Base-by-base conservation (phyloP, 2,797 vertebrate genomes). In the Sebastes miniatus region DNA sequence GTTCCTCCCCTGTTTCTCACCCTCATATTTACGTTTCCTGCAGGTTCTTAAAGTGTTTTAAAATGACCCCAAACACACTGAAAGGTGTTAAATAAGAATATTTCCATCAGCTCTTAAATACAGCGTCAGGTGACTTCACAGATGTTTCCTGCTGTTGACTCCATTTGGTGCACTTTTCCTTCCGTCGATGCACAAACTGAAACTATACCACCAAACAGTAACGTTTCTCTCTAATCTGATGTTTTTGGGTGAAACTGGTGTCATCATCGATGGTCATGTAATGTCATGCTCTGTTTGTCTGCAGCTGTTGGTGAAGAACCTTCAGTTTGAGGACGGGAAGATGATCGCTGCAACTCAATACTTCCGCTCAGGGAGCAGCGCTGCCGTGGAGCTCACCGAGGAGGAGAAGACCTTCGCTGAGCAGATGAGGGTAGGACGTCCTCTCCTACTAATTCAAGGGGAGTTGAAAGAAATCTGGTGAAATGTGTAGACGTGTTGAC, bases 281-380 rank as follows among this genome's bases (percentile, higher is more conserved):
- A n/a, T n/a, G 8, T 16, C 22, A 6, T 27, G 27, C 29, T 62
- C 4, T 84, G 11, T 76, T n/a, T 65, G 31, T 86, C 9, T 88
- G 52, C 87, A 98, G 97, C 68, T 97, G 69, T 29, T 97, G 77
- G 96, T 98, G 76, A 97, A 96, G 89, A 97, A 95, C 76, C 92
- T 98, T 22, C 96, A 97, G 92, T 95, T 97, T 89, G 96, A 97
- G 72, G 95, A 96, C 54, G 97, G 97, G 32, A 97, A 96, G 93
- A 97, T 97, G 97, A 96, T 97, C 43, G 86, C 95, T 2, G 97
- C 97, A 3, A 93, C 96, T 0, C 95, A 96, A 77, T 97, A 97
- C 92, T 97, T 97, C 78, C 58, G 73, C 54, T 91, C 93, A 1
- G 93, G 88, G 1, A 90, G 91, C 77, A 96, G 84, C 6, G 86